Conservation (phyloP, 2,888 invertebrate species). For the Lasioglossum figueresi region DNA sequence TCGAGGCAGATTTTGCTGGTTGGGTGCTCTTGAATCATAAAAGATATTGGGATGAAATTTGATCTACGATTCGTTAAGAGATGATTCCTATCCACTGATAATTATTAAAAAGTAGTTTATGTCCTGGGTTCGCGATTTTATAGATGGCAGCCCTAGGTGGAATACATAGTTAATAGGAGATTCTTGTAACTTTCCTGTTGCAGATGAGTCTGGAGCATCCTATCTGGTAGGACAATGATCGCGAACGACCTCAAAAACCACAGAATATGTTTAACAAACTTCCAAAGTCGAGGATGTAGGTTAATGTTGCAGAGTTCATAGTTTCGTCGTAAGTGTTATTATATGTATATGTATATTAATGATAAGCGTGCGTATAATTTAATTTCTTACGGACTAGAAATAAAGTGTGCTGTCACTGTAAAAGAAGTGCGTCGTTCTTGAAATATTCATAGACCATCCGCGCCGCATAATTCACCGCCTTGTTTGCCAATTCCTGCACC, state of each 20-base stretch:
- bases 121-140: no score
- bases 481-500: neutral
- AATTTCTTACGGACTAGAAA: conserved; percentile 29
- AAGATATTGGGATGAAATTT: no score
- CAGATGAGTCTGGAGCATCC: conserved; percentile 63
- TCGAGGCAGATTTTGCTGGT: no score
- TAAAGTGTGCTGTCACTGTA: conserved; percentile 17
- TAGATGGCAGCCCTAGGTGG: neutral
- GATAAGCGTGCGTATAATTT: conserved; percentile 34
- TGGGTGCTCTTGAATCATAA: no score
- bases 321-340: conserved; percentile 9
- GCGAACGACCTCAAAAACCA: neutral
- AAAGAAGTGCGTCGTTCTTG: neutral
- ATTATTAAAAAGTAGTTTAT: no score
- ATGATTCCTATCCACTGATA: no score
- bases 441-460: neutral
- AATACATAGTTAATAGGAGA: neutral
- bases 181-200: conserved; percentile 43
- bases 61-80: no score
- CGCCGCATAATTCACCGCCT: neutral
- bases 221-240: conserved; percentile 45
- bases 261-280: conserved; percentile 34
- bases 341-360: neutral
- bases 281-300: conserved; percentile 47
- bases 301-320: conserved; percentile 18